Conservation (phyloP, 2,113 vertebrate species). For the Rhabdomys dilectus region DNA sequence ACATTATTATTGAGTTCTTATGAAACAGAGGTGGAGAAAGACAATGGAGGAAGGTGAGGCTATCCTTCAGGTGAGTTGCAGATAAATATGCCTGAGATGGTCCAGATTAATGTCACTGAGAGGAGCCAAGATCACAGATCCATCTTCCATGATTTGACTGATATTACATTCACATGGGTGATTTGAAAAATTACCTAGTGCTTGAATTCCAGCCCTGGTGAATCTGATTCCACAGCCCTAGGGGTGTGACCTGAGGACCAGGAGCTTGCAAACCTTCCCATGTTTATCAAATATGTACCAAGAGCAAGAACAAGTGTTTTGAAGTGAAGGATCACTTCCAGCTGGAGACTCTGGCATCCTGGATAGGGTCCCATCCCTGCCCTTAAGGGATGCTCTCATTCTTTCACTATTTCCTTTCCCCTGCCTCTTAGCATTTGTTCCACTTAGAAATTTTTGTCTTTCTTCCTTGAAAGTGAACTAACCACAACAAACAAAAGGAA, state of each 20-base stretch:
- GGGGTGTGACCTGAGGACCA: neutral
- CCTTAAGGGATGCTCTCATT: conserved; percentile 59
- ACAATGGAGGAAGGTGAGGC: neutral
- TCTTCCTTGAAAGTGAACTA: conserved; percentile 76
- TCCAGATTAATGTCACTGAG: neutral
- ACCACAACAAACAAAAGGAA: conserved; percentile 81
- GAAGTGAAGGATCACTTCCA: conserved; percentile 65
- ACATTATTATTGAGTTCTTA: neutral
- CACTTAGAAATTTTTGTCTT: conserved; percentile 72
- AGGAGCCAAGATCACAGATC: neutral
- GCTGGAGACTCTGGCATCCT: conserved; percentile 50
- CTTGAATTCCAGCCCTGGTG: neutral
- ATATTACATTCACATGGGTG: neutral
- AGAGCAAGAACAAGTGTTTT: neutral
- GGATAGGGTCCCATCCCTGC: conserved; percentile 2
- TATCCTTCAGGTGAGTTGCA: neutral
- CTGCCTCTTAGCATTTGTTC: conserved; percentile 63
- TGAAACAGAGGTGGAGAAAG: neutral
- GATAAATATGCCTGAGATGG: rapidly evolving
- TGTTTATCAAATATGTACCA: conserved; percentile 7
- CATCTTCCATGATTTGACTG: neutral
- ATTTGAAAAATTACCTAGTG: neutral
- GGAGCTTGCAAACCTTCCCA: conserved; percentile 44
- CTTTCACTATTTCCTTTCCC: conserved; percentile 52
- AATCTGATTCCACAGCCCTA: neutral